Conservation (phyloP, 2,888 invertebrate species). For the Spisula subtruncata region DNA sequence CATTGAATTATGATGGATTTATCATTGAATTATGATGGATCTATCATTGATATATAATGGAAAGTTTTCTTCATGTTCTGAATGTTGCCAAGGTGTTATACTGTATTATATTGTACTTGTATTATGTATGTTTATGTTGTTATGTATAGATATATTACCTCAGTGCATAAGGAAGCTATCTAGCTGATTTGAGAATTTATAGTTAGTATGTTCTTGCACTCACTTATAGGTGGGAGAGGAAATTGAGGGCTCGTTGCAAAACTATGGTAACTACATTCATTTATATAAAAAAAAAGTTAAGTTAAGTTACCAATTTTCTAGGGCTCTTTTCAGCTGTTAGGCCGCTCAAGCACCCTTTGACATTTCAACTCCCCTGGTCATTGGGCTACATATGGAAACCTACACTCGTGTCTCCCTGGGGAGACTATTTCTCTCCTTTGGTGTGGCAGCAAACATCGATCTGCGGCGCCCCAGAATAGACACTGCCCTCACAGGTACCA, state of each 20-base stretch:
- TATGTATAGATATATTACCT: background rate
- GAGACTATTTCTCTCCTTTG: too few relatives aligned
- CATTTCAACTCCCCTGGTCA: too few relatives aligned
- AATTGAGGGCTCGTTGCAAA: background rate
- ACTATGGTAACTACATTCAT: too few relatives aligned
- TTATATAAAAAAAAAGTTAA: too few relatives aligned
- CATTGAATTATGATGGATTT: background rate
- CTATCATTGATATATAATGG: background rate
- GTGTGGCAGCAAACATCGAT: too few relatives aligned
- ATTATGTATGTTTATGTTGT: background rate
- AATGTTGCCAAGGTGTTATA: background rate
- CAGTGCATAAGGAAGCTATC: background rate
- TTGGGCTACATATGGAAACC: too few relatives aligned
- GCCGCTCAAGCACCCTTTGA: too few relatives aligned
- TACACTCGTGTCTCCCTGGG: too few relatives aligned
- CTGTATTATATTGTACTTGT: conserved; percentile 1
- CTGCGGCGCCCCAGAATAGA: too few relatives aligned
- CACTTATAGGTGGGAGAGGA: background rate
- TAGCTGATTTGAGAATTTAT: background rate
- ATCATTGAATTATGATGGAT: background rate
- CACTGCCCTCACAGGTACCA: too few relatives aligned
- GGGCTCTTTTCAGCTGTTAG: too few relatives aligned
- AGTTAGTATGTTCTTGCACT: background rate
- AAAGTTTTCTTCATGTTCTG: background rate
- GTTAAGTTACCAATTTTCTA: too few relatives aligned